Conservation (phyloP, 2,797 vertebrate genomes). For the Amazona finschi region DNA sequence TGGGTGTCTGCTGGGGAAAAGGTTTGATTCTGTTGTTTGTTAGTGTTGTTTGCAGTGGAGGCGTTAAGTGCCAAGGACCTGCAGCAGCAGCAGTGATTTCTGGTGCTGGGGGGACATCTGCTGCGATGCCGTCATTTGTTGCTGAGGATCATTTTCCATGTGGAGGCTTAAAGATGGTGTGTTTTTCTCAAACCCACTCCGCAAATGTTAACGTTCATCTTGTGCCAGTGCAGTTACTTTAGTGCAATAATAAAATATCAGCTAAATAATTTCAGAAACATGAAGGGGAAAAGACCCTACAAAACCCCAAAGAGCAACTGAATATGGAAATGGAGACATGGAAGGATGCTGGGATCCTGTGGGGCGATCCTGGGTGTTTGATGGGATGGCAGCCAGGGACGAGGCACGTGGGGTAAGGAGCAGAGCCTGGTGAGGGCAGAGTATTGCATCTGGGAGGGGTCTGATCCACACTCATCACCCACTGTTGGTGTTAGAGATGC, state of each 20-base stretch:
- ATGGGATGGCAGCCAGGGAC: background rate
- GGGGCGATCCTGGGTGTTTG: accelerated
- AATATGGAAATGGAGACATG: background rate
- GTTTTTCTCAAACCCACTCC: background rate
- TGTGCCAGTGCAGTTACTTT: background rate
- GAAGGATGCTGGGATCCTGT: background rate
- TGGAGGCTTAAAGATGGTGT: background rate
- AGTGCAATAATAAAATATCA: background rate
- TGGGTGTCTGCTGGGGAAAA: background rate
- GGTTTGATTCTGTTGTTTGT: background rate
- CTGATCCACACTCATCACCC: background rate
- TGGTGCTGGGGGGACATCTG: background rate
- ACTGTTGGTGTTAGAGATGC: background rate
- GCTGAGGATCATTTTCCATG: background rate
- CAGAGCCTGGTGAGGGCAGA: background rate
- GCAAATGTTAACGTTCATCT: background rate
- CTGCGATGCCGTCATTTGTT: background rate
- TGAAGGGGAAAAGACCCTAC: background rate
- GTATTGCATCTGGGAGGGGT: accelerated
- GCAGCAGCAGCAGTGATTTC: background rate
- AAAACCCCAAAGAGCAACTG: background rate
- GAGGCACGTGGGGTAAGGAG: accelerated
- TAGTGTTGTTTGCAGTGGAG: background rate
- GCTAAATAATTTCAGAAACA: background rate
- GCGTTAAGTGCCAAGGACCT: background rate